Base-by-base conservation (phyloP, 2,113 vertebrate species). In the Ameiurus melas region DNA sequence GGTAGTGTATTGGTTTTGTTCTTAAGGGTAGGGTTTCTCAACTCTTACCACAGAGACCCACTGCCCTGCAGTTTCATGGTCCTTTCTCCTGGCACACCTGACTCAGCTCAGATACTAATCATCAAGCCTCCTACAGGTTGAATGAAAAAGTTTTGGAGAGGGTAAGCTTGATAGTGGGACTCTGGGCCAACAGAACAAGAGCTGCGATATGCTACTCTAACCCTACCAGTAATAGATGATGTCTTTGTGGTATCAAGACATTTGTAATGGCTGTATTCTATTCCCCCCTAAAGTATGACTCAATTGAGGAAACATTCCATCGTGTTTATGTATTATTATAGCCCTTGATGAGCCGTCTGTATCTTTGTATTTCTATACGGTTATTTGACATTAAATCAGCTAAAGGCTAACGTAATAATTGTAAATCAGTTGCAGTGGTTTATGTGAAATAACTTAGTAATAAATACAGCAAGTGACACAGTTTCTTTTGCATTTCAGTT, bases 1-100 rank as follows among this genome's bases (percentile, higher is more conserved):
- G 33, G 77, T 86, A 73, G 77, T 13, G 78, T 89, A 84, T 89
- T 79, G 30, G 79, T 86, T 84, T 89, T 62, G 68, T 78, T 77
- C 10, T 84, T 5, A 27, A 47, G 39, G 6, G 14, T 66, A 84
- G 36, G 36, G 39, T 68, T 84, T 84, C 83, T 51, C 43, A 68
- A 33, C 60, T 68, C 19, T 9, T 64, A 64, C 60, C 39, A 39
- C 25, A 66, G 82, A 83, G 36, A 60, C 60, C 60, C 25, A 27
- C 58, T 27, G 58, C 33, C 30, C 81, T 83, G 58, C 36, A 83
- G 58, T 22, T 83, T 36, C 16, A 58, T 57, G 51, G 33, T 80
- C n/a, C n/a, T 83, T 47, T 20, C 27, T 53, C 20, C 27, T 53
- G 68, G 20, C 53, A 84, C 36, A 83, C 55, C 53, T 58, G 53